A percentile compares a stretch with the other conserved stretches of the same genome.
phyloP scores from a whole-genome alignment of 2,888 invertebrate species.

The Tenodera sinensis region DNA sequence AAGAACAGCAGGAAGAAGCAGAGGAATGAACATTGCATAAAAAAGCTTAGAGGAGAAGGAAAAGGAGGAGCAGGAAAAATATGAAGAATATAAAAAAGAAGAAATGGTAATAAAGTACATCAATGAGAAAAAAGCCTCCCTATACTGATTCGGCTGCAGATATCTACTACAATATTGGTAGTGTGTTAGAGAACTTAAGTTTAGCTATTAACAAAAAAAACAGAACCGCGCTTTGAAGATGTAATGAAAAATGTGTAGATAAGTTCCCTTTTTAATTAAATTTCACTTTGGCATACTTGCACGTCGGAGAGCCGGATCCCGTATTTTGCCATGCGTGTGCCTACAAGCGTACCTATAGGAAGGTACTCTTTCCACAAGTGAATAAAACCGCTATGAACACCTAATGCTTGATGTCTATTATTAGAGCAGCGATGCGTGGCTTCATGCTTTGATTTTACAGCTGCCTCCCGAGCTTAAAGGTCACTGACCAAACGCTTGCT shows the following conservation, averaged over 20 bases:
- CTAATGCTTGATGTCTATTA: background rate
- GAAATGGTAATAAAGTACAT: background rate
- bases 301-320: background rate
- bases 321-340: background rate
- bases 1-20: too few species aligned
- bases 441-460: background rate
- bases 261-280: slow-evolving; percentile 1
- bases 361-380: background rate
- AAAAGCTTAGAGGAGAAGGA: too few species aligned
- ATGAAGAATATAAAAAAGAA: background rate
- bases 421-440: background rate
- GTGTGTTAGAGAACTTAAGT: background rate
- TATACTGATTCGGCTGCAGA: background rate
- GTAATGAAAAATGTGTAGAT: background rate
- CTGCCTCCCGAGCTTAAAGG: background rate
- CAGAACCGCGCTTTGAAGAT: background rate
- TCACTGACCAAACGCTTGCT: background rate
- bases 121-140: background rate
- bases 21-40: too few species aligned
- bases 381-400: background rate
- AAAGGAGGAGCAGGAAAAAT: too few species aligned
- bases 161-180: background rate
- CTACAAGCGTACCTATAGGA: background rate
- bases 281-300: background rate
- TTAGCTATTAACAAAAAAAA: background rate